Percentiles rank a stretch among this genome's conserved stretches.
These are phyloP conservation scores for Chunga burmeisteri DNA, from an alignment of 2,113 vertebrate genomes.

Conservation along the genomic window DNA sequence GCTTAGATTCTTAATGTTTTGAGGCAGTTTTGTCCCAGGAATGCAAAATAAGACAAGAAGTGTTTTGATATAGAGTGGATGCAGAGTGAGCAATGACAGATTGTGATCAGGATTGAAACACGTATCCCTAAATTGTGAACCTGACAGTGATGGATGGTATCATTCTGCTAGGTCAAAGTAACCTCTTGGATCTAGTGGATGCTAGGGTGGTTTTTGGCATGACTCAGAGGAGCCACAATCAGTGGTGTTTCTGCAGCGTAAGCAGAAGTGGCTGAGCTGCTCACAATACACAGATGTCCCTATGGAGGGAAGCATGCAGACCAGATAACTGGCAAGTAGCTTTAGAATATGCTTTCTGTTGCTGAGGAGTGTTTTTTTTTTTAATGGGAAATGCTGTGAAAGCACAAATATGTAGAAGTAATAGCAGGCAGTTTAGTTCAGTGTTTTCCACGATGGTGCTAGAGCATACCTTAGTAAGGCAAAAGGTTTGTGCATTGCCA, in stretches of 20 bases:
- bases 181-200: background rate
- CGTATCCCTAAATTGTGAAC: background rate
- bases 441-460: background rate
- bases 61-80: background rate
- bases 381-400: background rate
- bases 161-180: background rate
- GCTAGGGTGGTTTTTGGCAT: background rate
- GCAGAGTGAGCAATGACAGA: background rate
- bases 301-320: background rate
- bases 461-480: background rate
- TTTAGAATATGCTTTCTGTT: background rate
- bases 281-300: background rate
- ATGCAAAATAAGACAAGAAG: background rate
- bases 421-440: background rate
- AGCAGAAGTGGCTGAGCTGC: background rate
- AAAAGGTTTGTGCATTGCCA: background rate
- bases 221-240: background rate
- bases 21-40: background rate
- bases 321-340: background rate
- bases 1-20: background rate
- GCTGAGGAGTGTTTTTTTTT: background rate
- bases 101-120: background rate
- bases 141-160: background rate
- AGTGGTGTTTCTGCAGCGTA: background rate
- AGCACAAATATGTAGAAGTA: background rate